These are phyloP conservation scores for Bombyx mandarina DNA, from an alignment of 1,140 invertebrate genomes.

Conservation along the genomic window DNA sequence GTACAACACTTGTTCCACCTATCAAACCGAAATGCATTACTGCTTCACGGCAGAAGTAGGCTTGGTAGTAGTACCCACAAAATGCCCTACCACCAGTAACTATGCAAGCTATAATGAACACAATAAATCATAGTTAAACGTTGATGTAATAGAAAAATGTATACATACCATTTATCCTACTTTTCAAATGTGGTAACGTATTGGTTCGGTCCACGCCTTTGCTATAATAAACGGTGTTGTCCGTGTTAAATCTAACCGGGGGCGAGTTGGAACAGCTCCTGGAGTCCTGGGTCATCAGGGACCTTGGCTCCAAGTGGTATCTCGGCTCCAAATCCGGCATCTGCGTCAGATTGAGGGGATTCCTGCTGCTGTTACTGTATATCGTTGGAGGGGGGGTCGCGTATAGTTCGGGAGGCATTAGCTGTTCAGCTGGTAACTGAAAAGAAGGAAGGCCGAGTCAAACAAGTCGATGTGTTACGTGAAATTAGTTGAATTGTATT, in stretches of 20 bases:
- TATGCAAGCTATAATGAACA: too few species aligned
- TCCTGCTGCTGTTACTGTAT: conserved; percentile 45
- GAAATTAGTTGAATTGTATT: too few species aligned
- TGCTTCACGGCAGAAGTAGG: neutral
- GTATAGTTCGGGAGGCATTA: conserved; percentile 42
- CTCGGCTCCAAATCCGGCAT: conserved; percentile 47
- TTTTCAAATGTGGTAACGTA: conserved; percentile 38
- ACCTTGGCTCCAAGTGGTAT: conserved; percentile 31
- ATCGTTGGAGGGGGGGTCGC: conserved; percentile 28
- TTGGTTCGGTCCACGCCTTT: conserved; percentile 35
- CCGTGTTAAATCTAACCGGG: conserved; percentile 41
- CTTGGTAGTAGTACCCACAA: neutral
- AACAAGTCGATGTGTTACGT: too few species aligned
- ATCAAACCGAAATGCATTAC: neutral
- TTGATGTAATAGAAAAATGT: neutral
- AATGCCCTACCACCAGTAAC: neutral
- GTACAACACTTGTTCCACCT: neutral
- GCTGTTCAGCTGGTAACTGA: conserved; percentile 42
- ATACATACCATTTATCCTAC: conserved; percentile 33
- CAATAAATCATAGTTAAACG: too few species aligned
- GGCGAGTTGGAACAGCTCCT: conserved; percentile 41
- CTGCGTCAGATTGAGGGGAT: conserved; percentile 39
- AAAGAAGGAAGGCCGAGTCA: conserved; percentile 2
- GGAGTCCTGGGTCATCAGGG: conserved; percentile 17
- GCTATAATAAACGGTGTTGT: conserved; percentile 40